These are phyloP conservation scores for Maniola hyperantus DNA, from an alignment of 2,888 invertebrate species.

Conservation along the genomic window DNA sequence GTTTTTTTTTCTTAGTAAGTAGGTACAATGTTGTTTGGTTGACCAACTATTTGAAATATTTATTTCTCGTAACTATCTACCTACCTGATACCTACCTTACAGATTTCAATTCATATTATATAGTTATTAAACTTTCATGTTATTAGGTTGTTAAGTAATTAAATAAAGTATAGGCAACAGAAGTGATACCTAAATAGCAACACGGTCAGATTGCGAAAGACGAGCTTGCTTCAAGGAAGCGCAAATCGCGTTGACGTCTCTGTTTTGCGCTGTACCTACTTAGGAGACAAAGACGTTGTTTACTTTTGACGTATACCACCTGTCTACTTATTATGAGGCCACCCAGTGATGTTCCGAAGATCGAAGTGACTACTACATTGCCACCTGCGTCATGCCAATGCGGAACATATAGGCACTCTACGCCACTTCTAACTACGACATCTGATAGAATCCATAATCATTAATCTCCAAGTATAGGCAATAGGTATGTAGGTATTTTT, in stretches of 20 bases:
- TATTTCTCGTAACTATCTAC: too few relatives aligned
- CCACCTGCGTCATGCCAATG: neutral
- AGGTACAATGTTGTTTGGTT: too few relatives aligned
- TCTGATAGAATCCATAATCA: too few relatives aligned
- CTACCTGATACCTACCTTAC: too few relatives aligned
- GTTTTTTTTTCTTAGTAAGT: too few relatives aligned
- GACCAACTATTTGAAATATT: too few relatives aligned
- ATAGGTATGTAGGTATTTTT: too few relatives aligned
- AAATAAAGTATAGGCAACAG: neutral
- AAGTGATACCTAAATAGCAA: neutral
- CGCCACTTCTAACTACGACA: neutral
- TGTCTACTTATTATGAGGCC: slow-evolving; percentile 20
- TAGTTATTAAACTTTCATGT: too few relatives aligned
- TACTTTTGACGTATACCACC: slow-evolving; percentile 42
- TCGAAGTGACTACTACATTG: slow-evolving; percentile 1
- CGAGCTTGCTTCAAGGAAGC: slow-evolving; percentile 29
- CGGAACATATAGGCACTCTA: slow-evolving; percentile 1
- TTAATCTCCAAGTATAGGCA: too few relatives aligned
- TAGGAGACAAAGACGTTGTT: slow-evolving; percentile 66
- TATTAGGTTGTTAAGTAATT: neutral
- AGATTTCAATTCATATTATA: too few relatives aligned
- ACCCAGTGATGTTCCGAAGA: neutral
- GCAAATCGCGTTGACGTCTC: slow-evolving; percentile 25
- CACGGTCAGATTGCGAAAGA: slow-evolving; percentile 11
- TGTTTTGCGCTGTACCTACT: slow-evolving; percentile 33